phyloP scores from a whole-genome alignment of 2,888 invertebrate genomes.

The Cyclophora punctaria region DNA sequence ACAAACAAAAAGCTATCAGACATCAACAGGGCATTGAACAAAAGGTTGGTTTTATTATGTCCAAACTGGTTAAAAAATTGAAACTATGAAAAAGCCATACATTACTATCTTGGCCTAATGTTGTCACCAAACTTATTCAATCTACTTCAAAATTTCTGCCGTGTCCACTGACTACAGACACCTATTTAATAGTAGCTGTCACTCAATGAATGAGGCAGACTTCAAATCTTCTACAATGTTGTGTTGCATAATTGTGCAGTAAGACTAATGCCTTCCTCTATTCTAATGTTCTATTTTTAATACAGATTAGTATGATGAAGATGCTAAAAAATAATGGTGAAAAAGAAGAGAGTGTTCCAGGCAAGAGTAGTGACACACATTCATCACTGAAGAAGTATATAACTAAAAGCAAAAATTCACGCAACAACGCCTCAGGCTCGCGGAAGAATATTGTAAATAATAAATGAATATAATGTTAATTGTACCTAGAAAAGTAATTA shows the following conservation, averaged over 20 bases:
- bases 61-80: too few species aligned
- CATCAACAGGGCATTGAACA: constrained; percentile 89
- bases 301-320: constrained; percentile 90
- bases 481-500: too few species aligned
- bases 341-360: constrained; percentile 89
- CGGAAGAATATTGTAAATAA: constrained; percentile 65
- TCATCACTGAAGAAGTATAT: constrained; percentile 84
- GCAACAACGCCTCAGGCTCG: constrained; percentile 81
- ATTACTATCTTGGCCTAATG: too few species aligned
- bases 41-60: constrained; percentile 75
- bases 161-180: too few species aligned
- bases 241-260: too few species aligned
- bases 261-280: too few species aligned
- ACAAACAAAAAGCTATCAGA: constrained; percentile 86
- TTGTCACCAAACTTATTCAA: too few species aligned
- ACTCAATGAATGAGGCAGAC: too few species aligned
- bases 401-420: constrained; percentile 79
- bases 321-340: constrained; percentile 89
- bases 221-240: too few species aligned
- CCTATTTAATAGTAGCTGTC: too few species aligned
- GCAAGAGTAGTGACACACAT: constrained; percentile 72
- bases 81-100: too few species aligned
- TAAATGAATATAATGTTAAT: constrained; percentile 1
- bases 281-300: not conserved
- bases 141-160: too few species aligned